Evolutionary conservation across 2,797 vertebrate species (phyloP).

Genomic region (Oceanodroma leucorhoa): DNA sequence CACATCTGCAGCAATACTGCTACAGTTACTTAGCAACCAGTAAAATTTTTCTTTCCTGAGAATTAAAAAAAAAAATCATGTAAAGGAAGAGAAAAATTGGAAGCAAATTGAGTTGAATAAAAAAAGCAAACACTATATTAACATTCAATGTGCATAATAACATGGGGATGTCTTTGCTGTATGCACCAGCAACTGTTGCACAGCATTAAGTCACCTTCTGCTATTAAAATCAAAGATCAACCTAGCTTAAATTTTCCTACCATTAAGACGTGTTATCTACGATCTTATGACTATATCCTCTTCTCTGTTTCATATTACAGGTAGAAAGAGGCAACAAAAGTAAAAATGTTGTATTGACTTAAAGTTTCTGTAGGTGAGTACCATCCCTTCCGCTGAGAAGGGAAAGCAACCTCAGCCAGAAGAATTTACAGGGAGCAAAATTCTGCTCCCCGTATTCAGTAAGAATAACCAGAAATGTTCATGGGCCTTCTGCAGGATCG

Average conservation of each 20-base stretch:
- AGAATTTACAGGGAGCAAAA: not conserved
- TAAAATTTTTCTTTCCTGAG: not conserved
- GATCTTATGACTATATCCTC: not conserved
- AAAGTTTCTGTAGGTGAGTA: not conserved
- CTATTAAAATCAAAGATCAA: not conserved
- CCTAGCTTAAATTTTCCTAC: not conserved
- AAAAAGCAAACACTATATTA: not conserved
- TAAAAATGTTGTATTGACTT: not conserved
- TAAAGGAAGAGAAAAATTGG: constrained; percentile 29
- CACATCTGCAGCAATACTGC: constrained; percentile 27
- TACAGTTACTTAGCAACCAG: constrained; percentile 65
- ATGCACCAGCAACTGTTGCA: not conserved
- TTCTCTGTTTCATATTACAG: not conserved
- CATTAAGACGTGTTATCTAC: not conserved
- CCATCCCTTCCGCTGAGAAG: not conserved
- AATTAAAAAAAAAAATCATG: not conserved
- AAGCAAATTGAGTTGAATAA: constrained; percentile 23
- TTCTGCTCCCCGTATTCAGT: not conserved
- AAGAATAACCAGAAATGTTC: not conserved
- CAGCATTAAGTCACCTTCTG: not conserved
- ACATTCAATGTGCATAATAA: not conserved
- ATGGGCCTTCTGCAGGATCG: not conserved
- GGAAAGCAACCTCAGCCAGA: not conserved
- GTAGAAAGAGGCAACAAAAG: not conserved
- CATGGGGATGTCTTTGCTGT: not conserved